phyloP scores from a whole-genome alignment of 2,113 vertebrate species.

The Ictalurus punctatus region DNA sequence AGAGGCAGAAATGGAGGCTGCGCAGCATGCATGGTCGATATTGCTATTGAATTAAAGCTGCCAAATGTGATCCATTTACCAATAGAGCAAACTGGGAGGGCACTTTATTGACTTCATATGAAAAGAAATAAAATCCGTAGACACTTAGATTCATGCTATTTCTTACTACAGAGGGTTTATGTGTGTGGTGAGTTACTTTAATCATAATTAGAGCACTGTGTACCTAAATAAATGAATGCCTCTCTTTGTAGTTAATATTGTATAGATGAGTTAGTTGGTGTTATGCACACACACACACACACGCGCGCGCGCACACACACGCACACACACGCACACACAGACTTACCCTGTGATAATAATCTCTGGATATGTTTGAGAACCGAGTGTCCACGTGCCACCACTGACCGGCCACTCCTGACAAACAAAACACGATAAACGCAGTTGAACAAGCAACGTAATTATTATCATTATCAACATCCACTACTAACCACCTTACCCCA shows the following conservation, averaged over 20 bases:
- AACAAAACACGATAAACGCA: conserved; percentile 24
- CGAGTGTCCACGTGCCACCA: conserved; percentile 93
- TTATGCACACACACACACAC: background rate
- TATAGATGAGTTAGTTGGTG: background rate
- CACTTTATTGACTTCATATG: conserved; percentile 40
- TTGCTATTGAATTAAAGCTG: conserved; percentile 43
- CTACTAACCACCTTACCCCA: background rate
- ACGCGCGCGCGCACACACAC: background rate
- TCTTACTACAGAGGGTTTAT: background rate
- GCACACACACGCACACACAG: conserved; percentile 8
- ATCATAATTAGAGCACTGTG: background rate
- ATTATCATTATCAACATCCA: background rate
- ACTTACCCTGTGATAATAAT: conserved; percentile 97
- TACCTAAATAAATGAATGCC: background rate
- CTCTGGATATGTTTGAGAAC: conserved; percentile 91
- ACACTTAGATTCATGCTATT: conserved; percentile 22
- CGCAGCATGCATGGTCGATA: conserved; percentile 39
- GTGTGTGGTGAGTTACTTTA: background rate
- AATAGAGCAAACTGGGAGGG: conserved; percentile 38
- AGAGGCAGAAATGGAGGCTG: background rate
- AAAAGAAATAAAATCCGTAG: conserved; percentile 42
- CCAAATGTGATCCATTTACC: conserved; percentile 46
- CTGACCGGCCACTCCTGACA: conserved; percentile 92
- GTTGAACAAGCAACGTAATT: background rate
- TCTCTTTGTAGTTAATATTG: background rate